phyloP scores from a whole-genome alignment of 2,113 vertebrate genomes.

The Zapus hudsonius region DNA sequence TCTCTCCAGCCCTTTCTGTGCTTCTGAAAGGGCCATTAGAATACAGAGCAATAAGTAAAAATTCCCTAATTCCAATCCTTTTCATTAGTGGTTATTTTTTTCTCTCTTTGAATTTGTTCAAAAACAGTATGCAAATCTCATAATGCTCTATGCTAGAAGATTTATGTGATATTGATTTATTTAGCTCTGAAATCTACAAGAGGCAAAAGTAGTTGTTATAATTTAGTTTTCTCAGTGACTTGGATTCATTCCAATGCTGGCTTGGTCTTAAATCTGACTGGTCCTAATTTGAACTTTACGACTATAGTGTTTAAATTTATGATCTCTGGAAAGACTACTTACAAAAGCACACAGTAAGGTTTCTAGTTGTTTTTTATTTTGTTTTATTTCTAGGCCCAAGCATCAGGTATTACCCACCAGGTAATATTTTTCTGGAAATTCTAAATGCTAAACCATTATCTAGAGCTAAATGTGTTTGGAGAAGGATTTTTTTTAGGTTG shows the following conservation, averaged over 20 bases:
- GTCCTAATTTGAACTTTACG: constrained; percentile 80
- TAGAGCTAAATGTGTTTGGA: neutral
- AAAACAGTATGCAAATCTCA: constrained; percentile 66
- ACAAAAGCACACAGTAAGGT: constrained; percentile 59
- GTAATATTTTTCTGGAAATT: constrained; percentile 78
- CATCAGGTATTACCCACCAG: constrained; percentile 74
- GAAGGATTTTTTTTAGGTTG: neutral
- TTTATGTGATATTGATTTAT: constrained; percentile 79
- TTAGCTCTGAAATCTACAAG: constrained; percentile 82
- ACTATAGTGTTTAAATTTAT: constrained; percentile 82
- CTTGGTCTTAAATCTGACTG: constrained; percentile 81
- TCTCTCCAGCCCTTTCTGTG: neutral
- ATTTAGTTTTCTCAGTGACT: constrained; percentile 84
- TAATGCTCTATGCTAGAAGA: constrained; percentile 76
- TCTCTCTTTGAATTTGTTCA: constrained; percentile 70
- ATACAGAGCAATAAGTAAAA: constrained; percentile 65
- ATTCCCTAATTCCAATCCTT: constrained; percentile 32
- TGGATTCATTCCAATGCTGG: constrained; percentile 79
- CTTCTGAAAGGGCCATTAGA: constrained; percentile 40
- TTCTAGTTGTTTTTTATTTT: neutral
- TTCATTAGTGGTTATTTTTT: constrained; percentile 64
- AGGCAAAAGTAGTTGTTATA: constrained; percentile 82
- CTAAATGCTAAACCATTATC: constrained; percentile 71
- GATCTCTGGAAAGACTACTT: constrained; percentile 76
- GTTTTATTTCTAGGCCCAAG: constrained; percentile 6